Conservation (phyloP, 1,140 invertebrate species). For the Zelostemma sp. region DNA sequence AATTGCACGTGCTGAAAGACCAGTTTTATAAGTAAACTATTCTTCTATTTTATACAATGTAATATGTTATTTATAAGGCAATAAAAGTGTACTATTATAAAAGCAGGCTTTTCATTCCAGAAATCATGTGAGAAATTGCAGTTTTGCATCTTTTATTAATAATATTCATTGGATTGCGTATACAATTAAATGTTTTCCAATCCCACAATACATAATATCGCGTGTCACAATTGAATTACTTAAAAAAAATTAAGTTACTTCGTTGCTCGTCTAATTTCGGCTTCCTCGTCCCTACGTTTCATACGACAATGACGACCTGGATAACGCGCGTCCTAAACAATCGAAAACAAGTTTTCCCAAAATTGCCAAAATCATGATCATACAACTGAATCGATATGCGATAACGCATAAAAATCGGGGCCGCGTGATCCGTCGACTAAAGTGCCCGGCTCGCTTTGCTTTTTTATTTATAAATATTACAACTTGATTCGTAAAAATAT, state of each 20-base stretch:
- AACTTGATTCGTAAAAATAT: conserved; percentile 7
- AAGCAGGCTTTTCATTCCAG: too few species aligned
- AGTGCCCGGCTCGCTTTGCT: background rate
- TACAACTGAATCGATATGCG: too few species aligned
- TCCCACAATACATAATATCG: conserved; percentile 50
- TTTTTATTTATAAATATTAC: conserved; percentile 8
- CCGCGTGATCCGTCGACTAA: background rate
- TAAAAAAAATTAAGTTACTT: conserved; percentile 53
- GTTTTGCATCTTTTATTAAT: conserved; percentile 42
- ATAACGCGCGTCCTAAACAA: background rate
- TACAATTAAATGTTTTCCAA: conserved; percentile 47
- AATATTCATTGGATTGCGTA: conserved; percentile 44
- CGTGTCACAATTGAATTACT: conserved; percentile 46
- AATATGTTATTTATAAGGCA: too few species aligned
- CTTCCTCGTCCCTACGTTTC: conserved; percentile 21
- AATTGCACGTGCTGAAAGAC: too few species aligned
- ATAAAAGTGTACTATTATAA: too few species aligned
- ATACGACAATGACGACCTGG: background rate
- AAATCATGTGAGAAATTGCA: conserved; percentile 8
- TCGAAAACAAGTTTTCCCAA: too few species aligned
- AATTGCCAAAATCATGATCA: too few species aligned
- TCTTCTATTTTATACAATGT: too few species aligned
- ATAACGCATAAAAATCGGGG: too few species aligned
- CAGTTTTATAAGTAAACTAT: too few species aligned
- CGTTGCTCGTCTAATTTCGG: conserved; percentile 50